phyloP scores from a whole-genome alignment of 2,888 invertebrate species.

The Mongoloraphidia duomilia region DNA sequence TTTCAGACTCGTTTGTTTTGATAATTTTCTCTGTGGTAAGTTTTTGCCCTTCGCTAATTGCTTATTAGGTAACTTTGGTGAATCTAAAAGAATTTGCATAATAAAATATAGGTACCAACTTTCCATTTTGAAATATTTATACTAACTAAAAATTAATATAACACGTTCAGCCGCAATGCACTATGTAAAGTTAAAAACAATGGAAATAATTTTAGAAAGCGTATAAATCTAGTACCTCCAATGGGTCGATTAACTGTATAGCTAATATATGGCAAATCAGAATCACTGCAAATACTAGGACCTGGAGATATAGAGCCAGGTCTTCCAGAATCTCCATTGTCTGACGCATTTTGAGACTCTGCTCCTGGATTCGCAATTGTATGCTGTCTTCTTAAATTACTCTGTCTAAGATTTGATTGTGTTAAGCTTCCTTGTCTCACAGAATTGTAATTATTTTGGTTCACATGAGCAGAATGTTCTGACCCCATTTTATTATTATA shows the following conservation, averaged over 20 bases:
- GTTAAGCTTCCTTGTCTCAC: constrained; percentile 22
- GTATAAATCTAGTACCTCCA: constrained; percentile 40
- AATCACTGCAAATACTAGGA: constrained; percentile 77
- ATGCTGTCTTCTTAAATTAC: constrained; percentile 25
- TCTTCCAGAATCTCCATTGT: constrained; percentile 32
- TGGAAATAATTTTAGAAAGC: background rate
- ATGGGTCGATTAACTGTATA: constrained; percentile 82
- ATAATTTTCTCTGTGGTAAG: constrained; percentile 20
- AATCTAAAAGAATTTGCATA: constrained; percentile 39
- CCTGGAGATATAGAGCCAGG: constrained; percentile 71
- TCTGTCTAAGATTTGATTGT: constrained; percentile 12
- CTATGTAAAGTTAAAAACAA: constrained; percentile 3
- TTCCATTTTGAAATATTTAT: background rate
- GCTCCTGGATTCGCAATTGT: constrained; percentile 29
- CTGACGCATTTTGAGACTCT: constrained; percentile 19
- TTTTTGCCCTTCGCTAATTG: constrained; percentile 26
- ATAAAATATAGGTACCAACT: background rate
- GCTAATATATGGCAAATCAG: constrained; percentile 80
- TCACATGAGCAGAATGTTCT: constrained; percentile 26
- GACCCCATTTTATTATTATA: constrained; percentile 24
- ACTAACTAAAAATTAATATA: constrained; percentile 2
- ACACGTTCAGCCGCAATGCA: background rate
- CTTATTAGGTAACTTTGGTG: constrained; percentile 62
- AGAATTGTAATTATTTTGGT: constrained; percentile 9
- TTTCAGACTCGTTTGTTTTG: constrained; percentile 25